phyloP scores from a whole-genome alignment of 2,888 invertebrate species.

The Platerodrilus igneus region DNA sequence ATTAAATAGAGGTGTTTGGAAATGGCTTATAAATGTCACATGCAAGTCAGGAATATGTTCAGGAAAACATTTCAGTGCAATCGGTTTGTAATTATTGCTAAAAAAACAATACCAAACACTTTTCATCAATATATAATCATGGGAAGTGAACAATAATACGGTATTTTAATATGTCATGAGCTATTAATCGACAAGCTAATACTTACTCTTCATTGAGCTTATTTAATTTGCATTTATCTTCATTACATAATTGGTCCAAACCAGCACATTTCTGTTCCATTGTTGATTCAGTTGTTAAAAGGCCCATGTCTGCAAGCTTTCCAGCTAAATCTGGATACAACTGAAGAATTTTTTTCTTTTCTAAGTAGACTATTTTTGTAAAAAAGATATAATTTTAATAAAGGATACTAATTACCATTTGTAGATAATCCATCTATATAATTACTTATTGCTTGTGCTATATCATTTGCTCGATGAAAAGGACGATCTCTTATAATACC shows the following conservation, averaged over 20 bases:
- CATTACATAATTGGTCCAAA: slow-evolving; percentile 50
- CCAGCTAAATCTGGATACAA: slow-evolving; percentile 64
- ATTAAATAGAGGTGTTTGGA: too few relatives aligned
- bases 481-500: slow-evolving; percentile 52
- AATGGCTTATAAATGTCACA: too few relatives aligned
- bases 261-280: slow-evolving; percentile 57
- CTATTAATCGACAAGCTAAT: too few relatives aligned
- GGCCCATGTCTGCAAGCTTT: slow-evolving; percentile 52
- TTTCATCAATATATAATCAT: too few relatives aligned
- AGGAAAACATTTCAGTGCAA: too few relatives aligned
- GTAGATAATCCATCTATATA: slow-evolving; percentile 54
- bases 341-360: slow-evolving; percentile 53
- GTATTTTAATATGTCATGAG: too few relatives aligned
- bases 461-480: slow-evolving; percentile 48
- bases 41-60: too few relatives aligned
- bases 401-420: slow-evolving; percentile 49
- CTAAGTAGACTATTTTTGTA: slow-evolving; percentile 40
- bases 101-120: too few relatives aligned
- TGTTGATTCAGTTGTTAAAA: slow-evolving; percentile 56
- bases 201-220: slow-evolving; percentile 43
- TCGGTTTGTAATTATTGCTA: too few relatives aligned
- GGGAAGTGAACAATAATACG: too few relatives aligned
- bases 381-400: background rate
- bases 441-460: slow-evolving; percentile 52
- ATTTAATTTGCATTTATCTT: slow-evolving; percentile 52